These are phyloP conservation scores for Mastomys natalensis DNA, from an alignment of 2,113 vertebrate species.

Conservation along the genomic window DNA sequence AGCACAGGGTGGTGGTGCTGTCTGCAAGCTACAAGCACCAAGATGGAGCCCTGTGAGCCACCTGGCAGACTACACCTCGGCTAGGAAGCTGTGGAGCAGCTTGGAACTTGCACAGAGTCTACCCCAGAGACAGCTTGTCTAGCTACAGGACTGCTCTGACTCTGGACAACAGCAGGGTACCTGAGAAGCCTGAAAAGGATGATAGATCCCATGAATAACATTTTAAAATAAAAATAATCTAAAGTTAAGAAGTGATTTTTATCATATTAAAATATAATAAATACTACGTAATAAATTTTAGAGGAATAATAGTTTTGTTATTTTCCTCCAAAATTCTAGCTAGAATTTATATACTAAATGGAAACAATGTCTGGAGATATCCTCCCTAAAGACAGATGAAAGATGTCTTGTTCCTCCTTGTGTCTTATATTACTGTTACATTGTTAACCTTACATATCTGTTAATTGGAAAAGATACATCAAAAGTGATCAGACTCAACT, in stretches of 20 bases:
- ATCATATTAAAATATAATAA: constrained; percentile 7
- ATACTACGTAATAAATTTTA: constrained; percentile 9
- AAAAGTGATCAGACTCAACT: constrained; percentile 77
- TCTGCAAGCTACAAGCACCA: too few species aligned
- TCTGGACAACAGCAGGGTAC: too few species aligned
- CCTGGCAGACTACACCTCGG: too few species aligned
- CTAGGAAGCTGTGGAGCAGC: too few species aligned
- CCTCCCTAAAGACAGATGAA: constrained; percentile 43
- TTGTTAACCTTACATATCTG: constrained; percentile 80
- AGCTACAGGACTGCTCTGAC: too few species aligned
- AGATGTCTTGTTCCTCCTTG: constrained; percentile 63
- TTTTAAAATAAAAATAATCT: constrained; percentile 67
- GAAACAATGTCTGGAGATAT: constrained; percentile 47
- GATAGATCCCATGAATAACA: too few species aligned
- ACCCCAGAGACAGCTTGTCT: too few species aligned
- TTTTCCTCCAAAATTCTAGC: not conserved
- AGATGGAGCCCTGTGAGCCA: too few species aligned
- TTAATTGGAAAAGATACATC: constrained; percentile 81
- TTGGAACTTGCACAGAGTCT: too few species aligned
- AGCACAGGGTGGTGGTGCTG: too few species aligned
- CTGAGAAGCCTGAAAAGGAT: too few species aligned
- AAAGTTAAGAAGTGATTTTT: not conserved
- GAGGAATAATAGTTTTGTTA: constrained; percentile 4
- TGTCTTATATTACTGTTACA: constrained; percentile 78
- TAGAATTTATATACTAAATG: constrained; percentile 75